Base-by-base conservation (phyloP, 1,140 invertebrate species). In the Sycophila sp. region DNA sequence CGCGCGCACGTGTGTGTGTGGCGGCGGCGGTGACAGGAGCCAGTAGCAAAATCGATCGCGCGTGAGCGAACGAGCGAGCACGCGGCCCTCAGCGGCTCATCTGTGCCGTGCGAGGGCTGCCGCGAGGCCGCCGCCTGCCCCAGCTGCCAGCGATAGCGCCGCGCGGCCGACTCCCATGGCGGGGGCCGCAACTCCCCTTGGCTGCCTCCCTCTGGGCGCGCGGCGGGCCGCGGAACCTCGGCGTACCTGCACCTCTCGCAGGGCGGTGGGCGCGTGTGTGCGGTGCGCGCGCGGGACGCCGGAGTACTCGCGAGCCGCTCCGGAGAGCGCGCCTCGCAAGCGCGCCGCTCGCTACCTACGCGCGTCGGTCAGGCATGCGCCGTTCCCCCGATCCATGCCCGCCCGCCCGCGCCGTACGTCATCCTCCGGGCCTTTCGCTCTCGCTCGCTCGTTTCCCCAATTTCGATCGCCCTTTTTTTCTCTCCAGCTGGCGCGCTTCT, bases 281-380 rank as follows among this genome's bases (percentile, higher is more conserved):
- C 5, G 17, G 42, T n/a, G 40, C 8, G 26, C 5, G 6, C 26
- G 15, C 22, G 0, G 30, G 58, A 60, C 58, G 8, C 38, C 22
- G 34, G 22, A 15, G 38, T 51, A 11, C 45, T 22, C 63, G 47
- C 66, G 38, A 19, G 24, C 15, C 51, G 24, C 34, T 22, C 34
- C 11, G 17, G 32, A 4, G 2, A 13, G 47, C 62, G 28, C 13
- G 45, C 11, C 7, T 56, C 51, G 17, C 8, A 66, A n/a, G 64
- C 64, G 34, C 64, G 34, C 51, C 63, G 24, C 34, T 4, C 22
- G 49, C 22, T 17, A 17, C 26, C 71, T 72, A 75, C n/a, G 49
- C 36, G 17, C 24, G 32, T 74, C 73, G 71, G 75, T 72, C 73
- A 80, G 76, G 76, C 81, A 81, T 83, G 81, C 81, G 81, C 81